A percentile compares a stretch with the other conserved stretches of the same genome.
Evolutionary conservation across 2,113 vertebrate genomes (phyloP).

Genomic region (Neogale vison): DNA sequence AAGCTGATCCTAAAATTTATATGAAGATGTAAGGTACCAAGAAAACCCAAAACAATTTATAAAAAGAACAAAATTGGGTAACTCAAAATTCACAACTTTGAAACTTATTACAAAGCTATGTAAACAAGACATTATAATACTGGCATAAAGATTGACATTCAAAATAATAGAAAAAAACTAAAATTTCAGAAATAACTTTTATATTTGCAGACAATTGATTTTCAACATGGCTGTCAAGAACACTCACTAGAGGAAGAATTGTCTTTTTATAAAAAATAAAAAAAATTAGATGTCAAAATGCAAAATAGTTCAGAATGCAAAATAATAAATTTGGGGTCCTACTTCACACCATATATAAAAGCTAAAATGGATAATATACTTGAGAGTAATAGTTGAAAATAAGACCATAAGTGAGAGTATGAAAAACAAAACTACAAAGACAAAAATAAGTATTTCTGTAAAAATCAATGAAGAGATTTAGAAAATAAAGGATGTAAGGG

Average conservation of each 20-base stretch:
- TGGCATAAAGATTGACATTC: not conserved
- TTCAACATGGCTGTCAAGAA: not conserved
- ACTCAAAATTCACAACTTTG: not conserved
- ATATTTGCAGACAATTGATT: not conserved
- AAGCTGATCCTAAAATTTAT: not conserved
- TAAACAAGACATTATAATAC: not conserved
- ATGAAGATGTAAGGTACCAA: not conserved
- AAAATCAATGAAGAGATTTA: too few species aligned
- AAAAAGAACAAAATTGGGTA: not conserved
- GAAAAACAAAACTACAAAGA: not conserved
- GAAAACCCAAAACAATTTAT: not conserved
- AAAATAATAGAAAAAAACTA: not conserved
- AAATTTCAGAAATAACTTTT: not conserved
- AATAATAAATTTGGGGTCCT: not conserved
- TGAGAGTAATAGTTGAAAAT: not conserved
- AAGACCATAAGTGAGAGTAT: not conserved
- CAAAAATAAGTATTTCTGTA: not conserved
- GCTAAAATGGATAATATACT: not conserved
- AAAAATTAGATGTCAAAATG: not conserved
- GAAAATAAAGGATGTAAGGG: too few species aligned
- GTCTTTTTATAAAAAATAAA: not conserved
- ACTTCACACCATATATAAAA: not conserved
- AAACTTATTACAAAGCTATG: not conserved
- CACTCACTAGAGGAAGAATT: not conserved
- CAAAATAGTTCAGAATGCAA: not conserved